These are phyloP conservation scores for Pyxicephalus adspersus DNA, from an alignment of 2,113 vertebrate species.

Conservation along the genomic window DNA sequence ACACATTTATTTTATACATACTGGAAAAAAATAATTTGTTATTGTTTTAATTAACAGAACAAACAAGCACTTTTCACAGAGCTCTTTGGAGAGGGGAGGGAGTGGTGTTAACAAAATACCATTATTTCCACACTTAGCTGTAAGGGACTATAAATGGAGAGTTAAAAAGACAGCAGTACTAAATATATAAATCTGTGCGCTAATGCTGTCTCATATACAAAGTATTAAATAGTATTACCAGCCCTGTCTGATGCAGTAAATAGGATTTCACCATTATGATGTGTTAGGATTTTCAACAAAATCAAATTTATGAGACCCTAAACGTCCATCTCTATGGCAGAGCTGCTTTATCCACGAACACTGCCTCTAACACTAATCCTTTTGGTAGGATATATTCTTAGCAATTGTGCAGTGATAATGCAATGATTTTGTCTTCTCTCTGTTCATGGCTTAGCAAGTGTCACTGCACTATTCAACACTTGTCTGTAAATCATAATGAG, in stretches of 20 bases:
- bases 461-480: conserved; percentile 63
- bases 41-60: too few relatives aligned
- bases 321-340: conserved; percentile 73
- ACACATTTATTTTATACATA: too few relatives aligned
- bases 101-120: conserved; percentile 1
- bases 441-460: conserved; percentile 67
- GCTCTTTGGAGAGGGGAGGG: too few relatives aligned
- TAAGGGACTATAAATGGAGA: conserved; percentile 7
- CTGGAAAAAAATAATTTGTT: too few relatives aligned
- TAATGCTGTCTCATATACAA: conserved; percentile 2
- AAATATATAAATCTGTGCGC: conserved; percentile 8
- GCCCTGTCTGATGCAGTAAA: conserved; percentile 77
- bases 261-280: conserved; percentile 83
- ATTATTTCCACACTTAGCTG: neutral
- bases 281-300: conserved; percentile 80
- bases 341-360: conserved; percentile 79
- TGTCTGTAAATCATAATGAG: conserved; percentile 52
- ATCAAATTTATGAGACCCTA: conserved; percentile 80
- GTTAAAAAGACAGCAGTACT: neutral
- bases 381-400: conserved; percentile 76
- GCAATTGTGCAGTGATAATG: conserved; percentile 78
- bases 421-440: conserved; percentile 75
- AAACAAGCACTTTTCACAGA: too few relatives aligned
- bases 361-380: conserved; percentile 75
- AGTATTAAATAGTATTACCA: conserved; percentile 77